Conservation (phyloP, 2,888 invertebrate genomes). For the Pseudococcus viburni region DNA sequence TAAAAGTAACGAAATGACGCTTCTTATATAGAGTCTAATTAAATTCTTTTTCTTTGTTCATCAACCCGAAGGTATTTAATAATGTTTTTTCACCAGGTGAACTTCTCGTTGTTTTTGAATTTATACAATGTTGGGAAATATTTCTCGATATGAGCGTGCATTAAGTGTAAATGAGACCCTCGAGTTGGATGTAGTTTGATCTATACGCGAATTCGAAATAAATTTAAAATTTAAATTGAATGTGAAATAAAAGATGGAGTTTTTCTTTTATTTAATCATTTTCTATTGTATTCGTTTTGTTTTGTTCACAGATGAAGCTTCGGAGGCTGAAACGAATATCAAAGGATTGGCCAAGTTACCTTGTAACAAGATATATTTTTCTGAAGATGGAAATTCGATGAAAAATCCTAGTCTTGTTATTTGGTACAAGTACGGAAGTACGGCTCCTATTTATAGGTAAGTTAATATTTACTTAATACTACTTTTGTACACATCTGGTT, state of each 20-base stretch:
- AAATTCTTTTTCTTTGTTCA: conserved; percentile 25
- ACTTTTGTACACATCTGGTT: neutral
- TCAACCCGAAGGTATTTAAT: neutral
- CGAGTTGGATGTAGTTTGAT: neutral
- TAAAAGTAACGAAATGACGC: conserved; percentile 5
- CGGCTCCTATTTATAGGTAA: conserved; percentile 80
- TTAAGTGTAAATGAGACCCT: neutral
- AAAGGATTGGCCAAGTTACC: conserved; percentile 63
- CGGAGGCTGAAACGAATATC: conserved; percentile 58
- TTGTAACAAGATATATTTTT: conserved; percentile 61
- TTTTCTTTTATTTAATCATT: neutral
- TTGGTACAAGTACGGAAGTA: conserved; percentile 84
- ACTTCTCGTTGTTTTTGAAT: neutral
- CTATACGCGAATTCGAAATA: neutral
- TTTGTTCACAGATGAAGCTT: conserved; percentile 59
- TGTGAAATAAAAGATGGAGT: neutral
- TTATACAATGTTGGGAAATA: neutral
- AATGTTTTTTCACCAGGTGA: neutral
- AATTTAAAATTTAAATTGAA: neutral
- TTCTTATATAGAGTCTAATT: conserved; percentile 15
- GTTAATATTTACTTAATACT: neutral
- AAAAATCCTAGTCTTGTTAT: conserved; percentile 76
- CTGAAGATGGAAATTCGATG: conserved; percentile 46
- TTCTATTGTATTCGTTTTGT: neutral
- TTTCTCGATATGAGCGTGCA: neutral